phyloP scores from a whole-genome alignment of 2,113 vertebrate genomes.

The Benitochromis conjunctus region DNA sequence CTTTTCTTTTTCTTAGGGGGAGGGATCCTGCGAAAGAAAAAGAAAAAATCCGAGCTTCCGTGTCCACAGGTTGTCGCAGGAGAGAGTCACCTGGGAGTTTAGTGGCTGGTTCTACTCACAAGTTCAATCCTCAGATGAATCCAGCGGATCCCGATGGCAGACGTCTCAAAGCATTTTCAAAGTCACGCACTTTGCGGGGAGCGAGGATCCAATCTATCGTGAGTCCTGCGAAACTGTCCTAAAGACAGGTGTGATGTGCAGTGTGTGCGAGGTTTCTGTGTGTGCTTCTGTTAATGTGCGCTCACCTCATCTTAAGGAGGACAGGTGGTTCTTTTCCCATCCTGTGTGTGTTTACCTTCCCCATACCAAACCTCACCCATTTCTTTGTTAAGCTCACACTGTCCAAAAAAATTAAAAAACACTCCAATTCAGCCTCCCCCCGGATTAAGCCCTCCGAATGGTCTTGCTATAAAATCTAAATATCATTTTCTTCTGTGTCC shows the following conservation, averaged over 20 bases:
- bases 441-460: conserved; percentile 7
- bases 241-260: neutral
- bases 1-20: neutral
- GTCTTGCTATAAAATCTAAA: conserved; percentile 40
- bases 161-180: neutral
- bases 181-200: neutral
- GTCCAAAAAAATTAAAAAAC: neutral
- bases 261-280: neutral
- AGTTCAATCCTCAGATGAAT: conserved; percentile 9
- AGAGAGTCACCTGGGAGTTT: neutral
- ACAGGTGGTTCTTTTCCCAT: conserved; percentile 19
- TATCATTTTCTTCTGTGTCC: conserved; percentile 50
- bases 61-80: conserved; percentile 19
- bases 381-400: conserved; percentile 1
- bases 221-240: neutral
- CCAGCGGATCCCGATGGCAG: neutral
- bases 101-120: neutral
- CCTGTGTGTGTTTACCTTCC: conserved; percentile 45
- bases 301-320: conserved; percentile 33
- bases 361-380: neutral
- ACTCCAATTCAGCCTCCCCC: neutral
- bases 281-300: neutral
- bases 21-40: neutral
- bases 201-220: neutral
- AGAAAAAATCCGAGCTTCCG: neutral